A percentile compares a stretch with the other conserved stretches of the same genome.
Conservation (phyloP, 23 tunicate species). For the Styela clava region DNA sequence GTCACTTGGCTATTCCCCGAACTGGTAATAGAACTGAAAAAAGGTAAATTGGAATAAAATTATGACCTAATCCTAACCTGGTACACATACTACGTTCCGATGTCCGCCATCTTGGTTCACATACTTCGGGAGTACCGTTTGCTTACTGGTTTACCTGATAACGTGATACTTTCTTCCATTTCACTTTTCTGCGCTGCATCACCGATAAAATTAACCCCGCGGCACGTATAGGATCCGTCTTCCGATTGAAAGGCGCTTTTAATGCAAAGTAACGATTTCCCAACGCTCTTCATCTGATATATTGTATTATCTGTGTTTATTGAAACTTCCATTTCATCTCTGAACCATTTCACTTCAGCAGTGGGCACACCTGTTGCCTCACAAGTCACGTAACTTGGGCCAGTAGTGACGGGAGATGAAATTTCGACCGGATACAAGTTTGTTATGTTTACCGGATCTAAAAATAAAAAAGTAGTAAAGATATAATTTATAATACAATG, state of each 20-base stretch:
- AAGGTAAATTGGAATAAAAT: neutral
- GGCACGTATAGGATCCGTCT: neutral
- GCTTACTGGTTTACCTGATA: neutral
- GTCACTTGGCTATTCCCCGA: no score
- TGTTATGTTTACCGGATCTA: neutral
- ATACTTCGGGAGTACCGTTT: no score
- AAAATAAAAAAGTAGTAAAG: neutral
- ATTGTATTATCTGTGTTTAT: neutral
- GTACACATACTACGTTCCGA: no score
- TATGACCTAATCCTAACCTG: no score
- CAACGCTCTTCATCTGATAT: neutral
- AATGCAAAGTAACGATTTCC: neutral
- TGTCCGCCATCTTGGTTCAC: no score
- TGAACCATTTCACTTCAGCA: neutral
- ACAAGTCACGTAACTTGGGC: neutral
- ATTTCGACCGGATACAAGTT: neutral
- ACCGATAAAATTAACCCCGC: neutral
- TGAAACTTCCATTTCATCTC: neutral
- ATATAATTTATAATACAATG: neutral
- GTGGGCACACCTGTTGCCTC: neutral
- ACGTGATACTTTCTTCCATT: neutral
- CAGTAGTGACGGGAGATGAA: neutral
- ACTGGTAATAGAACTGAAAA: neutral
- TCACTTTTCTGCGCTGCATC: neutral
- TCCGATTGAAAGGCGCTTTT: neutral